Evolutionary conservation across 2,797 vertebrate species (phyloP), one percentile per base, ranked within the genome.

Genomic region (Okamejei kenojei): DNA sequence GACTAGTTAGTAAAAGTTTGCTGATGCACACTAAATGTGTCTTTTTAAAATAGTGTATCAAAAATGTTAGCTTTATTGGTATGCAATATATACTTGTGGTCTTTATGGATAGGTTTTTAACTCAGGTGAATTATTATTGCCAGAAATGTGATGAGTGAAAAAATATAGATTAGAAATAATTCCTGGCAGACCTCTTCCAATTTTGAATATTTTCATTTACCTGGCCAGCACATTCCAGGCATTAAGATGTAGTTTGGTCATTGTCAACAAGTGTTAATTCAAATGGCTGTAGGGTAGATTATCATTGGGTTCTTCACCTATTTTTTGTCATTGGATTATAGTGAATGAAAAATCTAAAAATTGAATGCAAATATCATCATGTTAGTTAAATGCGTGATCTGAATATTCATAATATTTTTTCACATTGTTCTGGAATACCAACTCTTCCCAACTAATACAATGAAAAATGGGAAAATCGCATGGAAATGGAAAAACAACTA

Each of bases 201-300:
- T 68, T 88, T 88, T 68, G 15, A 7, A 19, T 68, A 68, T 35
- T 35, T 88, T 17, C 65, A 10, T 32, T 68, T 15, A 68, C 15
- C 61, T 86, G 82, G 29, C 58, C n/a, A 61, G 54, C 21, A 38
- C 54, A 45, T 61, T 11, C 10, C 81, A 74, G 71, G 71, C 19
- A 88, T 32, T 5, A 86, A 86, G 35, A 88, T 19, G 19, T 88
- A 7, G 19, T 6, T 21, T 88, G 17, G 35, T 88, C 8, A 35
- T 68, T 68, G 32, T 68, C 84, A 88, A 35, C 84, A 88, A 29
- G 81, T 61, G 26, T 61, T 61, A 29, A 84, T 84, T 84, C 81
- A 61, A 84, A 79, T 54, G 45, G 45, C 26, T 9, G 80, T 84
- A 13, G 58, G 54, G 23, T 61, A 58, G 54, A 7, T 10, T 29